A percentile compares a stretch with the other conserved stretches of the same genome.
These are phyloP conservation scores for Strongylocentrotus purpuratus DNA, from an alignment of 35 echinoderm and acorn worm species.

Conservation along the genomic window DNA sequence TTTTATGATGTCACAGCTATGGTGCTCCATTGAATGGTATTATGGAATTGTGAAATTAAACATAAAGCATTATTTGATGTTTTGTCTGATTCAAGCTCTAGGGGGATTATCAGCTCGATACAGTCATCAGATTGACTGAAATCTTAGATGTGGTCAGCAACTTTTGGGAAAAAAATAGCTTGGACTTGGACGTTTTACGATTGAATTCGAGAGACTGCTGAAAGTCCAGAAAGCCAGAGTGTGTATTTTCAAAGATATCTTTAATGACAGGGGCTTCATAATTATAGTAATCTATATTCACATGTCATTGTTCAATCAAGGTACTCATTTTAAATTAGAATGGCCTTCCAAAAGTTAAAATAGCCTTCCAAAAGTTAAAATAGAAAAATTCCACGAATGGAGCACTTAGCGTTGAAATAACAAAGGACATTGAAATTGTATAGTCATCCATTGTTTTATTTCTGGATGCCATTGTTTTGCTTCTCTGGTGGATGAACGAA, in stretches of 20 bases:
- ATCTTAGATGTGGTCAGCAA: too few species aligned
- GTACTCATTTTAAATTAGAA: background rate
- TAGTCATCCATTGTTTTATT: background rate
- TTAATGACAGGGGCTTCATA: too few species aligned
- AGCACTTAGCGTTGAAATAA: background rate
- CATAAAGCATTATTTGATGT: too few species aligned
- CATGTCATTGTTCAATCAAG: background rate
- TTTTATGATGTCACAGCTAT: too few species aligned
- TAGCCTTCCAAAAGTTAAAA: background rate
- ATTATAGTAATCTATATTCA: too few species aligned
- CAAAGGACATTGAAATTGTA: background rate
- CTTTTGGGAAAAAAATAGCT: too few species aligned
- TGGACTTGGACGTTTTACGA: background rate
- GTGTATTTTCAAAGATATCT: background rate
- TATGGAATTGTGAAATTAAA: too few species aligned
- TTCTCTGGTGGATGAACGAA: background rate
- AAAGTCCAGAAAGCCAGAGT: background rate
- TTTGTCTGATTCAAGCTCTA: too few species aligned
- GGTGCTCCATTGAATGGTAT: too few species aligned
- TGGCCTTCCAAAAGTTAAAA: background rate
- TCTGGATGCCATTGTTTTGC: background rate
- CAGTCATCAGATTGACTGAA: too few species aligned
- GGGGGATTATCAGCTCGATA: too few species aligned
- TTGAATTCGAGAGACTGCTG: background rate
- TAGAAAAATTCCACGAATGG: background rate